Evolutionary conservation across 2,888 invertebrate species (phyloP), one percentile per base, ranked within the genome.

Genomic region (Girardia tigrina): DNA sequence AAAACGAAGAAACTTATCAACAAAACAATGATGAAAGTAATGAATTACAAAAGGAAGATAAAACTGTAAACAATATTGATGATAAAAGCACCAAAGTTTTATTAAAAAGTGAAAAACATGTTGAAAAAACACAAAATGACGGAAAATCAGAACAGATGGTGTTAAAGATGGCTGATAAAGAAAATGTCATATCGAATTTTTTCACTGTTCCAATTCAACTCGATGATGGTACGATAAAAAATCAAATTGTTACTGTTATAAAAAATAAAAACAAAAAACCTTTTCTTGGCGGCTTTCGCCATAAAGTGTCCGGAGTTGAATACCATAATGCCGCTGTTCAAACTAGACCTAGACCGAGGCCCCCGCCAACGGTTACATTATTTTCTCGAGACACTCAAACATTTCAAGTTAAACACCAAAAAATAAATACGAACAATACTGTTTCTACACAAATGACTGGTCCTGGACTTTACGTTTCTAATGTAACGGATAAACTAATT

Each of bases 301-400:
- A 93, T 83, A 87, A 87, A 79, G 82, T 87, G 74, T 90, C 89
- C 75, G 89, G 89, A 26, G 83, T 87, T 8, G 87, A 89, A 80
- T 93, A 89, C 82, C 88, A 90, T 79, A 90, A 94, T 84, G 92
- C 91, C 1, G 89, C 87, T 78, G 89, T 90, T 0, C 92, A 93
- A 85, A 92, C 92, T 85, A 78, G 87, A 76, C 82, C 80, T 73
- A 82, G 81, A 74, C 80, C 79, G 16, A 79, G 81, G 56, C 79
- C 81, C 0, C 79, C 80, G 1, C 78, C 81, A 29, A 78, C 77
- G n/a, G 78, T 80, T 0, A 80, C 80, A 70, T 78, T 79, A 56
- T 77, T 80, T 79, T 83, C 82, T 77, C 80, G 84, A 8, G 83
- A 85, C 78, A 84, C 85, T 14, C 85, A 85, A 78, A 85, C 85